Evolutionary conservation across 2,113 vertebrate genomes (phyloP), one percentile per base, ranked within the genome.

Genomic region (Lontra canadensis): DNA sequence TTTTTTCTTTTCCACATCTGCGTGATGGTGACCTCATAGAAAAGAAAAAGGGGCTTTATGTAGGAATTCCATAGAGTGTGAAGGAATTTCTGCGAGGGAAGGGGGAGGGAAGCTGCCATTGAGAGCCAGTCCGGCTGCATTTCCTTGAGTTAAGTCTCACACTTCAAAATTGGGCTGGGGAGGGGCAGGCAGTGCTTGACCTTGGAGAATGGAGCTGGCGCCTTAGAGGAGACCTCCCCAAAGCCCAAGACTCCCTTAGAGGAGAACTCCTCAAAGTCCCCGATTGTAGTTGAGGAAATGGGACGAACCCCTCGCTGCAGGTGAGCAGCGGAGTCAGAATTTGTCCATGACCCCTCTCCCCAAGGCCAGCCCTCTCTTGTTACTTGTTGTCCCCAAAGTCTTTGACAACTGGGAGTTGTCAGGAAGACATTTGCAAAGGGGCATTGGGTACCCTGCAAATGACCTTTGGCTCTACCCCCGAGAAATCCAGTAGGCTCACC

Each of bases 11-110:
- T 49, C 92, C 81, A 92, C 98, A 96, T 98, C 97, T 98, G 97
- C 20, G 0, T 79, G 97, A 14, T 55, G 97, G 96, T 98, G 98
- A 98, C 97, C 97, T 98, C 97, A 97, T 87, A 97, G 98, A 73
- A 91, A 90, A 96, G 97, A 98, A 90, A 97, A 98, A 63, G 94
- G 96, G 95, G 97, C 97, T 98, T 98, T 98, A 98, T 98, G 97
- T 93, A 85, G 84, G 96, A 97, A 98, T 97, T 97, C 97, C 96
- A 44, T 4, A 25, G 92, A 91, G 96, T 97, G 98, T 92, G 96
- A 97, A 98, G 97, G 98, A 97, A 98, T 97, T 95, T 86, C 1
- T 44, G 34, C 74, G 6, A 59, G 93, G 74, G 76, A n/a, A 83
- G 83, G 92, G 88, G 96, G 80, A 21, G 79, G 96, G 55, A 39